These are phyloP conservation scores for Thera britannica DNA, from an alignment of 2,888 invertebrate genomes.

Conservation along the genomic window DNA sequence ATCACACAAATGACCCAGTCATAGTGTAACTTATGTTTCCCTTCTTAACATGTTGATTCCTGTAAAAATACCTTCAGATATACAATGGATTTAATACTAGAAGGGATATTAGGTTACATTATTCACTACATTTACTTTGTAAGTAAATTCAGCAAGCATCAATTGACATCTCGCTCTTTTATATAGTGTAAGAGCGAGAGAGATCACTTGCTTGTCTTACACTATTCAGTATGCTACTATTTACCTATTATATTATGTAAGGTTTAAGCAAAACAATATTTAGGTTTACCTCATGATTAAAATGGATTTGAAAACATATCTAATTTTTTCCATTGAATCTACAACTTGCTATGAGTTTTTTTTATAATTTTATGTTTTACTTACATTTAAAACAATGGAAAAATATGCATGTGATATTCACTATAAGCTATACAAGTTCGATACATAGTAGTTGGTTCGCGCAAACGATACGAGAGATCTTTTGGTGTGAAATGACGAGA, in stretches of 20 bases:
- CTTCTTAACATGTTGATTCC: slow-evolving; percentile 9
- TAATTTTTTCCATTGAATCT: slow-evolving; percentile 33
- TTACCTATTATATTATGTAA: slow-evolving; percentile 38
- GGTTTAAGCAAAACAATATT: slow-evolving; percentile 42
- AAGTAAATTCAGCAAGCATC: slow-evolving; percentile 32
- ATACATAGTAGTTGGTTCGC: slow-evolving; percentile 63
- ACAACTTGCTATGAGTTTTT: slow-evolving; percentile 38
- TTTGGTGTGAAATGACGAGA: slow-evolving; percentile 21
- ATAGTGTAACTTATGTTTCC: not conserved
- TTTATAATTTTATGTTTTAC: slow-evolving; percentile 37
- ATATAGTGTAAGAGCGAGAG: slow-evolving; percentile 23
- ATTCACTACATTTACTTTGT: slow-evolving; percentile 32
- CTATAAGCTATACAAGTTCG: slow-evolving; percentile 63
- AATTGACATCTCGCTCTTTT: slow-evolving; percentile 24
- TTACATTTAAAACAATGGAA: slow-evolving; percentile 65
- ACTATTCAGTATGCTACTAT: slow-evolving; percentile 29
- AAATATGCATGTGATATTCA: slow-evolving; percentile 75
- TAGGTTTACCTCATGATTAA: slow-evolving; percentile 40
- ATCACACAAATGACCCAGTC: slow-evolving; percentile 7
- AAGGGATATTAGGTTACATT: slow-evolving; percentile 29
- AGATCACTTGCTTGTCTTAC: slow-evolving; percentile 23
- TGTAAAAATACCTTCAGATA: slow-evolving; percentile 23
- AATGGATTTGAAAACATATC: slow-evolving; percentile 40
- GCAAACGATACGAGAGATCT: slow-evolving; percentile 70
- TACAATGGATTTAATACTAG: slow-evolving; percentile 25